Percentiles rank a stretch among this genome's conserved stretches.
Evolutionary conservation across 2,888 invertebrate species (phyloP).

Genomic region (Amiota minor): DNA sequence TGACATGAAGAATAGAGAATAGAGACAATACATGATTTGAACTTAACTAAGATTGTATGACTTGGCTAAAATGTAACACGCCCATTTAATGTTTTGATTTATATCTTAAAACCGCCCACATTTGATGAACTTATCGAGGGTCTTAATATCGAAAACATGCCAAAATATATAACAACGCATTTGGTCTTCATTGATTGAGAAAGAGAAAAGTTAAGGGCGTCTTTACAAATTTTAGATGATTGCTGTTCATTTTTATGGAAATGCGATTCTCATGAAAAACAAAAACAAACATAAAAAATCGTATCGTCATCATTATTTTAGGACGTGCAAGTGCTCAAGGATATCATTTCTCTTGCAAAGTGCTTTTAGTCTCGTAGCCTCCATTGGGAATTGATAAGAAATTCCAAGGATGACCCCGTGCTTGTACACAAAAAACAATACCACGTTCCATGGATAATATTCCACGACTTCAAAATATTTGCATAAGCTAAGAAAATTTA

Average conservation of each 20-base stretch:
- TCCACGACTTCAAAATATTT: conserved; percentile 14
- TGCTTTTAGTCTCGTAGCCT: conserved; percentile 34
- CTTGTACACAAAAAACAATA: conserved; percentile 17
- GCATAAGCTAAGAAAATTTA: neutral
- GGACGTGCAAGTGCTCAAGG: neutral
- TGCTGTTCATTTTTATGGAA: conserved; percentile 4
- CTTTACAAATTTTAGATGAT: neutral
- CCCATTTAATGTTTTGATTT: conserved; percentile 65
- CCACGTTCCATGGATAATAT: conserved; percentile 19
- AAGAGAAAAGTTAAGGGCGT: neutral
- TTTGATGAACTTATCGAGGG: neutral
- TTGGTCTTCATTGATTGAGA: too few species aligned
- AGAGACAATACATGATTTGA: too few species aligned
- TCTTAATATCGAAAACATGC: neutral
- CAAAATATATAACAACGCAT: neutral
- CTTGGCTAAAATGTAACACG: conserved; percentile 43
- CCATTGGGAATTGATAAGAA: conserved; percentile 54
- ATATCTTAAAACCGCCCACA: conserved; percentile 32
- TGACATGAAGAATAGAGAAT: too few species aligned
- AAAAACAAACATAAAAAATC: neutral
- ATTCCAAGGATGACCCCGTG: conserved; percentile 31
- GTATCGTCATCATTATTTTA: conserved; percentile 6
- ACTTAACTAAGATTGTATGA: too few species aligned
- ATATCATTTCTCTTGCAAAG: neutral
- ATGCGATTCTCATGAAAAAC: neutral